phyloP scores from a whole-genome alignment of 2,113 vertebrate species.

The Hymenochirus boettgeri region DNA sequence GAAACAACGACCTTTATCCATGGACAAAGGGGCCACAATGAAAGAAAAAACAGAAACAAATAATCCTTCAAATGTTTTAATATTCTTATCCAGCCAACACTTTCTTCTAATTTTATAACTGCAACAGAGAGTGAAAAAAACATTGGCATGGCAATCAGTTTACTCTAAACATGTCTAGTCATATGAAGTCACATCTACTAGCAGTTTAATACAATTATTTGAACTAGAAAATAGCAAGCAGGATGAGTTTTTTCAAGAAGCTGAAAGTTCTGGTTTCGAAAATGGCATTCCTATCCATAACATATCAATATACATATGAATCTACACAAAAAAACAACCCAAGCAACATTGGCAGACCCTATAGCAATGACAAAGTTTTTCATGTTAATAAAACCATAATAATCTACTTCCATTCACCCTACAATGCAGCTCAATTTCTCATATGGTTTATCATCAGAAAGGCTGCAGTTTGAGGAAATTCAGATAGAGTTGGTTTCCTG shows the following conservation, averaged over 20 bases:
- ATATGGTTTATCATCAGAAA: conserved; percentile 43
- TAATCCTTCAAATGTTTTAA: conserved; percentile 42
- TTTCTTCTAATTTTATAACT: conserved; percentile 52
- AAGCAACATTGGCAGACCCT: conserved; percentile 3
- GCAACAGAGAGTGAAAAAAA: conserved; percentile 38
- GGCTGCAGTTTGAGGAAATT: conserved; percentile 36
- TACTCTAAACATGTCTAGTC: conserved; percentile 39
- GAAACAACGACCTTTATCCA: conserved; percentile 61
- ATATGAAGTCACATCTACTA: conserved; percentile 47
- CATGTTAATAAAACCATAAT: conserved; percentile 45
- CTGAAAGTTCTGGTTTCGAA: conserved; percentile 46
- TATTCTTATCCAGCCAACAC: conserved; percentile 39
- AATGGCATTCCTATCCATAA: conserved; percentile 43
- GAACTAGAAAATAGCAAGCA: conserved; percentile 37
- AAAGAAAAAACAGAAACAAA: conserved; percentile 43
- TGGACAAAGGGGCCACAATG: conserved; percentile 54
- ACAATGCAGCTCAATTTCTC: conserved; percentile 29
- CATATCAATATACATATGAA: conserved; percentile 18
- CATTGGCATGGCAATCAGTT: conserved; percentile 39
- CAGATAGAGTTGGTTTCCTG: conserved; percentile 37
- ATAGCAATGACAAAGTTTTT: conserved; percentile 33
- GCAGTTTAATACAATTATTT: conserved; percentile 23
- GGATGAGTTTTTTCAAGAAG: conserved; percentile 38
- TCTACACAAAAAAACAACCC: not conserved
- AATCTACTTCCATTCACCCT: conserved; percentile 41